Conservation (phyloP, 2,888 invertebrate species). For the Chloromyia formosa region DNA sequence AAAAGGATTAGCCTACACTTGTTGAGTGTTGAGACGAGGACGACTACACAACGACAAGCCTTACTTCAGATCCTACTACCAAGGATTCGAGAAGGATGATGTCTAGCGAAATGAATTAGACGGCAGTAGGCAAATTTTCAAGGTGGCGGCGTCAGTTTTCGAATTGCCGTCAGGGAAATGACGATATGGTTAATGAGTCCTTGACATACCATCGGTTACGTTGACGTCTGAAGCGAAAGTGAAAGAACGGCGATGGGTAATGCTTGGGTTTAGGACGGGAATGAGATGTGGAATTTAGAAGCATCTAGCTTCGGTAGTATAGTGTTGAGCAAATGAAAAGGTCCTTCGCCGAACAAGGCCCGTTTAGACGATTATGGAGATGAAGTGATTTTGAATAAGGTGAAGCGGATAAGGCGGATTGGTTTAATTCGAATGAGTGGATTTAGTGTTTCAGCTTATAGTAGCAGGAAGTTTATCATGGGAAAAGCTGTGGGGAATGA, state of each 20-base stretch:
- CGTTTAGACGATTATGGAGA: background rate
- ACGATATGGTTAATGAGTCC: conserved; percentile 1
- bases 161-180: background rate
- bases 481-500: background rate
- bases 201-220: background rate
- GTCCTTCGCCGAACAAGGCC: background rate
- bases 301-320: background rate
- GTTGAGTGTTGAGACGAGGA: too few species aligned
- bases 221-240: background rate
- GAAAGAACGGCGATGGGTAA: too few species aligned
- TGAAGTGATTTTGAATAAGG: background rate
- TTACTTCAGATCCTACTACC: too few species aligned
- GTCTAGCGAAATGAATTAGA: too few species aligned
- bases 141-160: background rate
- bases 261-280: too few species aligned
- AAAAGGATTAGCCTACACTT: too few species aligned
- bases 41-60: too few species aligned
- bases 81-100: background rate
- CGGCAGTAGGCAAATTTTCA: background rate
- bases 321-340: too few species aligned
- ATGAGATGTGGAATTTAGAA: background rate
- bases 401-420: background rate
- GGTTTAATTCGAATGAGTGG: background rate
- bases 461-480: background rate
- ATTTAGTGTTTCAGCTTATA: background rate